These are phyloP conservation scores for Pyrrhosoma nymphula DNA, from an alignment of 2,888 invertebrate genomes.

Conservation along the genomic window DNA sequence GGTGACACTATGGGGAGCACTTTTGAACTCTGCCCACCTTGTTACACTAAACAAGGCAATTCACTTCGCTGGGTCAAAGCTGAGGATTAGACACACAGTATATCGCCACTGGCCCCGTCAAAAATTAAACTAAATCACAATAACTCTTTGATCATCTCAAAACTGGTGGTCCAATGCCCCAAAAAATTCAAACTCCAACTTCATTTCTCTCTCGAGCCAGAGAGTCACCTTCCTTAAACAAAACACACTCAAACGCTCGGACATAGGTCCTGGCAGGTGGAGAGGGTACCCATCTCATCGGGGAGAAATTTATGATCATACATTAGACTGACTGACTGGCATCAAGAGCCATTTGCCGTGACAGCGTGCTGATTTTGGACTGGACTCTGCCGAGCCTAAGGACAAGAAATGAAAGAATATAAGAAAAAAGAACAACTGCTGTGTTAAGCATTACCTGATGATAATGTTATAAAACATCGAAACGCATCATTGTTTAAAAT, in stretches of 20 bases:
- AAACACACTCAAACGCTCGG: neutral
- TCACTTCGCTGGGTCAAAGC: neutral
- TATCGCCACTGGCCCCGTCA: neutral
- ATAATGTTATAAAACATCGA: too few species aligned
- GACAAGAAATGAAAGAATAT: neutral
- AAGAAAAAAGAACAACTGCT: too few species aligned
- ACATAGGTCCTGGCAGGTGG: slow-evolving; percentile 35
- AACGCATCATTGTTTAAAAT: too few species aligned
- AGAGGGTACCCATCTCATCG: slow-evolving; percentile 36
- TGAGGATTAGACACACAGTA: neutral
- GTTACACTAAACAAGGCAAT: neutral
- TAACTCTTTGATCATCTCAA: neutral
- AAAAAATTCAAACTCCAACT: neutral
- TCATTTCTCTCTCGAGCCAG: neutral
- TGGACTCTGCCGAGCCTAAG: slow-evolving; percentile 49
- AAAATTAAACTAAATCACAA: slow-evolving; percentile 18
- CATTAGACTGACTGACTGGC: slow-evolving; percentile 20
- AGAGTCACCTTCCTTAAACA: neutral
- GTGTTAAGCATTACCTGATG: too few species aligned
- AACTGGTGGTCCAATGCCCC: neutral
- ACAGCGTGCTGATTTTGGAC: slow-evolving; percentile 48
- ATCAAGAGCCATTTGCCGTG: slow-evolving; percentile 55
- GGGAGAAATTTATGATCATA: slow-evolving; percentile 55
- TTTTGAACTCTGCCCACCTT: neutral
- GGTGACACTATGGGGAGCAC: neutral